Percentiles rank a stretch among this genome's conserved stretches.
Evolutionary conservation across 2,113 vertebrate genomes (phyloP).

Genomic region (Seriola aureovittata): DNA sequence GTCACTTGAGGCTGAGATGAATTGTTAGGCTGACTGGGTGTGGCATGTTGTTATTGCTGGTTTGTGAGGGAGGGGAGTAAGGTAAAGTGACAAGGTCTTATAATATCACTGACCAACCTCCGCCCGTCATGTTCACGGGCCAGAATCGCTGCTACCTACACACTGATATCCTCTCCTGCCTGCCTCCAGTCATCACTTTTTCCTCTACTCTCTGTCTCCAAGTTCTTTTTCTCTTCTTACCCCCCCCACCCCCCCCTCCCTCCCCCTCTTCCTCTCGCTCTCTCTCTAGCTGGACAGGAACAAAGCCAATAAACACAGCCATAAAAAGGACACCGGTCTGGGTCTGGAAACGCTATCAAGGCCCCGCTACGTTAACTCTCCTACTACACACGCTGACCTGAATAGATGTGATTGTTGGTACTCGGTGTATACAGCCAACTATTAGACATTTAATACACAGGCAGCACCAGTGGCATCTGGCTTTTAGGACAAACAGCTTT

Average conservation of each 20-base stretch:
- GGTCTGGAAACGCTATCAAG: slow-evolving; percentile 83
- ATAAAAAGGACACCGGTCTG: slow-evolving; percentile 81
- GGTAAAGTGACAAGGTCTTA: slow-evolving; percentile 14
- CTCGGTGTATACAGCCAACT: slow-evolving; percentile 49
- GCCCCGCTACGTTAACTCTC: slow-evolving; percentile 49
- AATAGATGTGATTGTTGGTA: slow-evolving; percentile 63
- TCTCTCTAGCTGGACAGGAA: slow-evolving; percentile 67
- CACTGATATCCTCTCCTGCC: slow-evolving; percentile 8
- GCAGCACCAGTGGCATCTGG: slow-evolving; percentile 36
- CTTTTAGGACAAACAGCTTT: slow-evolving; percentile 48
- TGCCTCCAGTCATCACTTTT: slow-evolving; percentile 20
- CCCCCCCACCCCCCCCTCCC: slow-evolving; percentile 6
- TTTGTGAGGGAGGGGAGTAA: background rate
- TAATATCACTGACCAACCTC: slow-evolving; percentile 55
- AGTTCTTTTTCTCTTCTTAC: slow-evolving; percentile 36
- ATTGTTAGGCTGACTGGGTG: slow-evolving; percentile 23
- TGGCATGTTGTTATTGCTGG: slow-evolving; percentile 33
- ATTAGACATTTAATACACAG: slow-evolving; percentile 48
- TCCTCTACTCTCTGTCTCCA: slow-evolving; percentile 40
- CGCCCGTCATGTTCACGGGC: slow-evolving; percentile 34
- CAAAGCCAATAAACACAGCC: slow-evolving; percentile 82
- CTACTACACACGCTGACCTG: slow-evolving; percentile 63
- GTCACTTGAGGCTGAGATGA: slow-evolving; percentile 50
- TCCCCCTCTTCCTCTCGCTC: slow-evolving; percentile 23
- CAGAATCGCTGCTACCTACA: slow-evolving; percentile 32